Base-by-base conservation (phyloP, 2,888 invertebrate genomes). In the Pyrocoelia pectoralis region DNA sequence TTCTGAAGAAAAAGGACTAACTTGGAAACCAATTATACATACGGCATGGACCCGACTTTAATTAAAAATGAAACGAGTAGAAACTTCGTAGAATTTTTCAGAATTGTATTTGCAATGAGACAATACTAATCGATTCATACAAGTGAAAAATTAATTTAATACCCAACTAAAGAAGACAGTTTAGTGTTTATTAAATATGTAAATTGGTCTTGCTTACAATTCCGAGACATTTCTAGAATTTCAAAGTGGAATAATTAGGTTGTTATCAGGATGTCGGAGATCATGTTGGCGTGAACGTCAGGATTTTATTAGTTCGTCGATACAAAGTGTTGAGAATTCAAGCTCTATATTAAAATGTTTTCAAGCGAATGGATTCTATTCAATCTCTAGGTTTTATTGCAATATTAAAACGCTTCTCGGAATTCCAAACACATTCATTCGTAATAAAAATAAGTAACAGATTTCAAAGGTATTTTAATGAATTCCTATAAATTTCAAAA, bases 161-260 rank as follows among this genome's bases (percentile, higher is more conserved):
- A 70, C 66, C 62, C 65, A 63, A 60, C 64, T 70, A 24, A 52
- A 54, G 52, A 68, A 70, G 68, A 68, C 70, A 72, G 67, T 67
- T 68, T 57, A 51, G 61, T 67, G 68, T 71, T 70, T 70, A 73
- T 72, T 73, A 72, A 72, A 72, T 71, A 73, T 73, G 73, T 70
- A 73, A 73, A 73, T 72, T 68, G 61, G 62, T 57, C 67, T 69
- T 71, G 72, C 72, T 72, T 73, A 72, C 72, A 72, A 69, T 72
- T 70, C 70, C 61, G 65, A 61, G 64, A 68, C 71, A 72, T 71
- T 73, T 70, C 70, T 68, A 69, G 72, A 70, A 72, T 67, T 68
- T 64, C 69, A 65, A 67, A 68, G 62, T 68, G 60, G 70, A 70
- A 73, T 71, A 73, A 73, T 68, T 70, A 70, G 67, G 68, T 71